Conservation (phyloP, 1,140 invertebrate species). For the Zaprionus camerounensis region DNA sequence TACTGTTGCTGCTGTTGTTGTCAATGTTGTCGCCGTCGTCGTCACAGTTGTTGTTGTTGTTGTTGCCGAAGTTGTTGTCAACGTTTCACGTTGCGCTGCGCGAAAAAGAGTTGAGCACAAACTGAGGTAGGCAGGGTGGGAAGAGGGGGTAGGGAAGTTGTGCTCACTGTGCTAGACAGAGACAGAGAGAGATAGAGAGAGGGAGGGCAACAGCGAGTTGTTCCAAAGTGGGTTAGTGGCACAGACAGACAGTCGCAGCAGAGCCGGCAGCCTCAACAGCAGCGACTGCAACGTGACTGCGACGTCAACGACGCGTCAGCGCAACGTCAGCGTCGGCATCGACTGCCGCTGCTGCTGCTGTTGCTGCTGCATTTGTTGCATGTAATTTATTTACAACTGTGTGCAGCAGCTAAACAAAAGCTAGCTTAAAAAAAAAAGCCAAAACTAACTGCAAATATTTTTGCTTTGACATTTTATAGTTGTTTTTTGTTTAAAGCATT, state of each 20-base stretch:
- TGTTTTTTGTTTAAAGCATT: background rate
- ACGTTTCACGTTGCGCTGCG: slow-evolving; percentile 66
- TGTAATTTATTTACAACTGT: slow-evolving; percentile 75
- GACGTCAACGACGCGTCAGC: slow-evolving; percentile 34
- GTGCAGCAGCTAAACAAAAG: slow-evolving; percentile 27
- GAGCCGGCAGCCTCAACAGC: slow-evolving; percentile 20
- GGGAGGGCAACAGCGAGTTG: slow-evolving; percentile 43
- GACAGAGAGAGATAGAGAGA: slow-evolving; percentile 14
- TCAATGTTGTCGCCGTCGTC: slow-evolving; percentile 29
- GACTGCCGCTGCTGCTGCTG: background rate
- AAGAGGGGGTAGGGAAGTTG: background rate
- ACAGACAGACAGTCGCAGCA: slow-evolving; percentile 41
- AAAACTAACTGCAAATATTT: slow-evolving; percentile 48
- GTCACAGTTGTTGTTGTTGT: slow-evolving; percentile 13
- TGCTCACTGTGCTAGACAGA: slow-evolving; percentile 19
- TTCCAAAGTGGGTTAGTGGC: slow-evolving; percentile 79
- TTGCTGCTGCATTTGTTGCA: slow-evolving; percentile 63
- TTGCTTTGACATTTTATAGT: slow-evolving; percentile 52
- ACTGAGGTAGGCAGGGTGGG: background rate
- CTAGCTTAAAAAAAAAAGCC: background rate
- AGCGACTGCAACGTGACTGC: slow-evolving; percentile 64
- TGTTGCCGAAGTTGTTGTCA: slow-evolving; percentile 52
- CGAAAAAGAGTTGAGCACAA: slow-evolving; percentile 46
- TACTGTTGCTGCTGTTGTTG: slow-evolving; percentile 22
- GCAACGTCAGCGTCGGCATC: slow-evolving; percentile 25